Evolutionary conservation across 2,888 invertebrate species (phyloP).

Genomic region (Chymomyza procnemis): DNA sequence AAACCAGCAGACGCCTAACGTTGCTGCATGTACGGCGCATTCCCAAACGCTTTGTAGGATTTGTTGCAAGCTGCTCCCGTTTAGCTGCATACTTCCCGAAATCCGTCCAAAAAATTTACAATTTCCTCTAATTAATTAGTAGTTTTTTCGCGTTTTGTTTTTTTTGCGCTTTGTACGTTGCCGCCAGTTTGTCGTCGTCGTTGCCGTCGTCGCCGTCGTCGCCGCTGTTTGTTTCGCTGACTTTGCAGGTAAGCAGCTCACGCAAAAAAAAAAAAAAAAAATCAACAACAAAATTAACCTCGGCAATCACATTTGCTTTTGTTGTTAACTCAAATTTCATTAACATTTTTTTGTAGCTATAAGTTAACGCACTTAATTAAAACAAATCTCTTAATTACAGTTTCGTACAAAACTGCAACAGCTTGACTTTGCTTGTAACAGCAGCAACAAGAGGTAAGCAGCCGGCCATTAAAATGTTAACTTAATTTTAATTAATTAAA

Average conservation of each 20-base stretch:
- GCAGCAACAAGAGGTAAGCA: conserved; percentile 36
- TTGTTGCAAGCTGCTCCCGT: background rate
- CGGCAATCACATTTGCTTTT: background rate
- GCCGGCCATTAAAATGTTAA: background rate
- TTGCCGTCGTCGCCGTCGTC: background rate
- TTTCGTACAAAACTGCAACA: background rate
- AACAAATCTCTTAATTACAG: background rate
- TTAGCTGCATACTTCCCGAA: background rate
- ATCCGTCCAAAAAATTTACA: conserved; percentile 5
- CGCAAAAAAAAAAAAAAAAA: too few relatives aligned
- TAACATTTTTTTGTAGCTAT: background rate
- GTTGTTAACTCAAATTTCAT: background rate
- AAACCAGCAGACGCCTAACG: background rate
- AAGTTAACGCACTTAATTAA: background rate
- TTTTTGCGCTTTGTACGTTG: background rate
- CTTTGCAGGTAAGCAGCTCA: conserved; percentile 25
- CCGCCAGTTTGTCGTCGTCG: background rate
- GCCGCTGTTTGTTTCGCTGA: conserved; percentile 5
- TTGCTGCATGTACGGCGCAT: background rate
- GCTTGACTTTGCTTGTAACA: background rate
- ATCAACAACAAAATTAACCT: background rate
- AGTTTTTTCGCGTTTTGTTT: background rate
- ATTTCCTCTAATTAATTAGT: conserved; percentile 8
- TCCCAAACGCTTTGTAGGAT: background rate
- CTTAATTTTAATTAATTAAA: background rate